Conservation (phyloP, 2,797 vertebrate genomes). For the Rachycentron canadum region DNA sequence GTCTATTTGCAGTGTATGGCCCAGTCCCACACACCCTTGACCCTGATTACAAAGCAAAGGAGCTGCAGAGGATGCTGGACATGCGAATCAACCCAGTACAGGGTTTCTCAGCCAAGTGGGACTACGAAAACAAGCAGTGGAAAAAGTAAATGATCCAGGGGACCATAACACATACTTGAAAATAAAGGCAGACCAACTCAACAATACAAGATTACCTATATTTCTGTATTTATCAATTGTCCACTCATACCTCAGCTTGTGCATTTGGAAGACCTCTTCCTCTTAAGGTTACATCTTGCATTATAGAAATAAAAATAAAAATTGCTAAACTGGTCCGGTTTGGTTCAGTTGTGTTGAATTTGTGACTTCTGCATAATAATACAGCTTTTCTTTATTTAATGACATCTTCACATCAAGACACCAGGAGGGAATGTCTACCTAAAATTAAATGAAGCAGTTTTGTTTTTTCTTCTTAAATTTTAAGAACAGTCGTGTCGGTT, state of each 20-base stretch:
- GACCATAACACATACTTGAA: slow-evolving; percentile 65
- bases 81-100: slow-evolving; percentile 92
- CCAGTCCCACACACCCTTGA: slow-evolving; percentile 90
- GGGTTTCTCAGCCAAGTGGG: slow-evolving; percentile 92
- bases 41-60: slow-evolving; percentile 85
- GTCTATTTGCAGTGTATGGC: slow-evolving; percentile 87
- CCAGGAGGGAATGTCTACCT: background rate
- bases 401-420: background rate
- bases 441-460: background rate
- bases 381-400: background rate
- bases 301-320: slow-evolving; percentile 88
- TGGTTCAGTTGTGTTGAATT: slow-evolving; percentile 27
- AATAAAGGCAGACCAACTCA: slow-evolving; percentile 61
- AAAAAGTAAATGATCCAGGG: slow-evolving; percentile 89
- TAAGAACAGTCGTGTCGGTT: too few species aligned
- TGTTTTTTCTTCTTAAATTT: background rate
- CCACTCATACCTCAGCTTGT: slow-evolving; percentile 80
- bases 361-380: background rate
- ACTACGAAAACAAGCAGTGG: slow-evolving; percentile 96
- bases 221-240: slow-evolving; percentile 80
- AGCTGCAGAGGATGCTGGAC: slow-evolving; percentile 94
- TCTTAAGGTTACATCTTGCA: slow-evolving; percentile 79
- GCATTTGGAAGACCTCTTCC: slow-evolving; percentile 85
- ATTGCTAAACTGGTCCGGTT: slow-evolving; percentile 57
- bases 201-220: slow-evolving; percentile 65